These are phyloP conservation scores for Mastomys natalensis DNA, from an alignment of 2,113 vertebrate species.

Conservation along the genomic window DNA sequence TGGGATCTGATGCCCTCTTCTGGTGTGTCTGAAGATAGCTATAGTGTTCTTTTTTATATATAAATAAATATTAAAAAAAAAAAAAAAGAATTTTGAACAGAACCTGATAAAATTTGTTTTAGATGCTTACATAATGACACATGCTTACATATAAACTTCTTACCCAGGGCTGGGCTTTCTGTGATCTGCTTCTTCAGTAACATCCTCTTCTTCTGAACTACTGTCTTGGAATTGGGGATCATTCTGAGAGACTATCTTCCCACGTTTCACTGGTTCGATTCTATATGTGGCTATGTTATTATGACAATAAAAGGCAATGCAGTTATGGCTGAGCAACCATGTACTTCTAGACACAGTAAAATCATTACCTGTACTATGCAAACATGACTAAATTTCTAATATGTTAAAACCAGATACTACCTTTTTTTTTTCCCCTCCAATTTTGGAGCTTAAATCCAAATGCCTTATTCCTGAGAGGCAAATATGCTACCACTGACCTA, in stretches of 20 bases:
- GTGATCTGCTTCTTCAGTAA: conserved; percentile 79
- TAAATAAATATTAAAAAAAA: background rate
- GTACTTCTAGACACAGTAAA: conserved; percentile 6
- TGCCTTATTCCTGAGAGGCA: background rate
- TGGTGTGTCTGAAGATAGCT: too few species aligned
- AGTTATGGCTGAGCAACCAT: background rate
- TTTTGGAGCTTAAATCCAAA: background rate
- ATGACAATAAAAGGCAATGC: background rate
- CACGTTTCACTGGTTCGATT: conserved; percentile 85
- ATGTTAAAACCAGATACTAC: conserved; percentile 8
- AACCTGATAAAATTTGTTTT: background rate
- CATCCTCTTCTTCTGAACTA: conserved; percentile 92
- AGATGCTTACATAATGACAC: background rate
- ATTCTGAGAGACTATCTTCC: conserved; percentile 90
- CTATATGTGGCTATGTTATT: conserved; percentile 87
- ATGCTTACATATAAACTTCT: conserved; percentile 1
- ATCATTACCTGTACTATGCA: background rate
- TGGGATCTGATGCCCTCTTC: too few species aligned
- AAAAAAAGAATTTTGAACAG: background rate
- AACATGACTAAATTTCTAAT: background rate
- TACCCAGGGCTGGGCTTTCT: conserved; percentile 45
- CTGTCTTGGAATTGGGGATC: conserved; percentile 93
- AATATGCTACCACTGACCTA: background rate
- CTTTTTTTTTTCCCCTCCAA: background rate
- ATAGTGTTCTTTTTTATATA: too few species aligned